A percentile compares a stretch with the other conserved stretches of the same genome.
phyloP scores from a whole-genome alignment of 2,113 vertebrate species.

The Dasyornis broadbenti region DNA sequence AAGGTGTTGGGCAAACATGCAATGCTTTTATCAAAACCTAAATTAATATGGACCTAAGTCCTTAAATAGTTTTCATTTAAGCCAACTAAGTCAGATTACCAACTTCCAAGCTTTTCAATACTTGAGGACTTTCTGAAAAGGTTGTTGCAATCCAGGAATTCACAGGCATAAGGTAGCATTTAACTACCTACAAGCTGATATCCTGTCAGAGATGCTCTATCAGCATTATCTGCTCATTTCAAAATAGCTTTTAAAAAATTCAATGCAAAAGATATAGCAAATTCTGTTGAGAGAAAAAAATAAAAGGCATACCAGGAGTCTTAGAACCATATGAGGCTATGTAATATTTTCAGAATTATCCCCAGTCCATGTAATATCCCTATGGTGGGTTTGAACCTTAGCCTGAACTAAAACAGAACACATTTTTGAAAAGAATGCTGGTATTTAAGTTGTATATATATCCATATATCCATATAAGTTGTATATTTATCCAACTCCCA shows the following conservation, averaged over 20 bases:
- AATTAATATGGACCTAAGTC: background rate
- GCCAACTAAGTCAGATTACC: background rate
- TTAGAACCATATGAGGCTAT: background rate
- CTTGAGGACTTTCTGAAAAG: background rate
- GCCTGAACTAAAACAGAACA: background rate
- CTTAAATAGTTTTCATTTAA: background rate
- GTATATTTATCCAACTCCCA: background rate
- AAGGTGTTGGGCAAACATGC: background rate
- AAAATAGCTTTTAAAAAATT: background rate
- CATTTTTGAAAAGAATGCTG: background rate
- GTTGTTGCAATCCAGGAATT: background rate
- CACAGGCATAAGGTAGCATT: background rate
- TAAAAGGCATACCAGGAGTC: background rate
- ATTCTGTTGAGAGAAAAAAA: background rate
- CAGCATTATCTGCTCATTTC: background rate
- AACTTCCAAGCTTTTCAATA: background rate
- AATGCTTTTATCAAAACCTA: background rate
- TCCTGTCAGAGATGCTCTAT: background rate
- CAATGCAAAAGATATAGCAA: background rate
- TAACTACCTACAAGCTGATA: background rate
- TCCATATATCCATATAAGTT: no score
- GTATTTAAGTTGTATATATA: background rate
- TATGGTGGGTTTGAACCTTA: fast-evolving
- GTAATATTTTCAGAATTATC: background rate
- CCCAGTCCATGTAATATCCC: background rate